Evolutionary conservation across 2,888 invertebrate species (phyloP).

Genomic region (Deilephila porcellus): DNA sequence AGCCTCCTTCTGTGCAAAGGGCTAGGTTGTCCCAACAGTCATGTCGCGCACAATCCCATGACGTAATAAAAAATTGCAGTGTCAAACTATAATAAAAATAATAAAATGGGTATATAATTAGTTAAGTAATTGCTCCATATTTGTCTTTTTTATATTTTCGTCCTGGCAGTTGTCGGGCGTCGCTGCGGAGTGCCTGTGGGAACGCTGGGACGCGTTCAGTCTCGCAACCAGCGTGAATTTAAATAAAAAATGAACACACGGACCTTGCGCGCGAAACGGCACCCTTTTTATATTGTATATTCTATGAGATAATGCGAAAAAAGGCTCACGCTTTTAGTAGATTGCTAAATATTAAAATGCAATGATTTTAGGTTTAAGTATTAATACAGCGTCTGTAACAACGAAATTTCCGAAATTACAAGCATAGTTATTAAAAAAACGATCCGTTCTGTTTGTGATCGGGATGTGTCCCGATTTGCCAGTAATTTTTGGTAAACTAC

Average conservation of each 20-base stretch:
- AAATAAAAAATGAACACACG: slow-evolving; percentile 50
- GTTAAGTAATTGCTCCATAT: neutral
- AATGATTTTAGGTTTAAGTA: neutral
- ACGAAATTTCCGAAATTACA: neutral
- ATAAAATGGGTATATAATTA: no score
- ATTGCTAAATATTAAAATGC: slow-evolving; percentile 4
- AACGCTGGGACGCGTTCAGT: slow-evolving; percentile 39
- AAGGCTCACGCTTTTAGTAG: neutral
- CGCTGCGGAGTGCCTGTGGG: slow-evolving; percentile 50
- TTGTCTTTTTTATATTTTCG: neutral
- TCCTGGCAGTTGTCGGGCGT: slow-evolving; percentile 32
- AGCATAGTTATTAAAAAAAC: neutral
- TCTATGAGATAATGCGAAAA: slow-evolving; percentile 2
- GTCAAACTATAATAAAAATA: no score
- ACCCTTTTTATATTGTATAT: neutral
- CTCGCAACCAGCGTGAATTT: slow-evolving; percentile 42
- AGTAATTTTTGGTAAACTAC: no score
- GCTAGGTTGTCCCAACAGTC: no score
- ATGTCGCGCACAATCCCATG: no score
- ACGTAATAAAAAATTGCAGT: no score
- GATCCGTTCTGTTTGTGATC: no score
- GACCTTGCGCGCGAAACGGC: slow-evolving; percentile 28
- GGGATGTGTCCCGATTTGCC: no score
- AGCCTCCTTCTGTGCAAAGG: no score
- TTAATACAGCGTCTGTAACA: neutral